Percentiles rank a stretch among this genome's conserved stretches.
Evolutionary conservation across 2,113 vertebrate species (phyloP).

Genomic region (Paratilapia polleni): DNA sequence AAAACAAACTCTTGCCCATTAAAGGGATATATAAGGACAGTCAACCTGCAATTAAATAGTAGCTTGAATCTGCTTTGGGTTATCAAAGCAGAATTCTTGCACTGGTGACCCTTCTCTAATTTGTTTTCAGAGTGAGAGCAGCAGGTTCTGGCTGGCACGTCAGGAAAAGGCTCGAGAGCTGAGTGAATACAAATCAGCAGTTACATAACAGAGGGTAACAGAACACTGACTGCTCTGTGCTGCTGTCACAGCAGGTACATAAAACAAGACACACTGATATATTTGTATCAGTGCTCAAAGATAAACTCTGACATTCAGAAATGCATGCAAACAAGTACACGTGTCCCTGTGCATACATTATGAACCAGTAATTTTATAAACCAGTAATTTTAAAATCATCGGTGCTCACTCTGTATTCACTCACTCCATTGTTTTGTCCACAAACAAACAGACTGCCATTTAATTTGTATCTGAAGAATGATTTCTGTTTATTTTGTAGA

Average conservation of each 20-base stretch:
- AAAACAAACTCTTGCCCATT: neutral
- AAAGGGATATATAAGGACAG: neutral
- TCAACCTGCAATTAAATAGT: neutral
- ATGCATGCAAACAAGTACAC: too few relatives aligned
- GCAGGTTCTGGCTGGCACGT: neutral
- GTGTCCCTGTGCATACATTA: neutral
- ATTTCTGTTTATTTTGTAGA: neutral
- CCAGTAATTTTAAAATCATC: neutral
- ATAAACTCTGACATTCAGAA: neutral
- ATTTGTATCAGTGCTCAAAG: neutral
- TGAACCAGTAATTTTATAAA: rapidly evolving
- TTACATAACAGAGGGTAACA: conserved; percentile 47
- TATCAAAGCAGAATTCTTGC: neutral
- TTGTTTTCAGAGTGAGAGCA: conserved; percentile 2
- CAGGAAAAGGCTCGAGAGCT: neutral
- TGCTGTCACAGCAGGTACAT: neutral
- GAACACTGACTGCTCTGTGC: conserved; percentile 52
- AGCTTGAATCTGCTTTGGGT: neutral
- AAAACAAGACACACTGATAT: neutral
- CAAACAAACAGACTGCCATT: neutral
- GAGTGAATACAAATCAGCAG: conserved; percentile 43
- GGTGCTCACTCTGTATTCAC: neutral
- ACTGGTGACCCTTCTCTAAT: neutral
- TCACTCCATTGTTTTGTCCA: neutral
- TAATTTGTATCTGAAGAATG: neutral